phyloP scores from a whole-genome alignment of 2,113 vertebrate species.

The Psammodynastes pulverulentus region DNA sequence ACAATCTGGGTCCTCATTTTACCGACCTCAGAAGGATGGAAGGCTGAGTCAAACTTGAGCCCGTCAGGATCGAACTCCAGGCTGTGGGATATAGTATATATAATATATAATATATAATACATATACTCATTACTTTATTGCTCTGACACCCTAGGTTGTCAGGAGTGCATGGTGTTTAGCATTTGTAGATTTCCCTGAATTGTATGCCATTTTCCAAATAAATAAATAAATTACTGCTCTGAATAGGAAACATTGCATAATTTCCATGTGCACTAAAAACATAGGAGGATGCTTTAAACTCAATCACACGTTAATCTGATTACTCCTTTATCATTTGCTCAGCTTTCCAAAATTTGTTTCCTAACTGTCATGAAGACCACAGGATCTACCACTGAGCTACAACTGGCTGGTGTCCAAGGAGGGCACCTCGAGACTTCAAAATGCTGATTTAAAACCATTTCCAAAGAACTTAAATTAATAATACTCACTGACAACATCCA shows the following conservation, averaged over 20 bases:
- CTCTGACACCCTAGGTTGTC: not conserved
- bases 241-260: not conserved
- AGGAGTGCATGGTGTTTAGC: not conserved
- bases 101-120: not conserved
- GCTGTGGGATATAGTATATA: too few relatives aligned
- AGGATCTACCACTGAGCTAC: not conserved
- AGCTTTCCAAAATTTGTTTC: not conserved
- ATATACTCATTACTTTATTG: not conserved
- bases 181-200: not conserved
- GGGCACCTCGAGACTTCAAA: not conserved
- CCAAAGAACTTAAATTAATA: not conserved
- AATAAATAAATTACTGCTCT: accelerated
- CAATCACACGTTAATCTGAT: not conserved
- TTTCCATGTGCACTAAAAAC: not conserved
- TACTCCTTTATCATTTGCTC: not conserved
- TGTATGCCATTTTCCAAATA: not conserved
- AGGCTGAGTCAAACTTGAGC: too few relatives aligned
- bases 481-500: not conserved
- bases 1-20: too few relatives aligned
- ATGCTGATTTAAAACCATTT: not conserved
- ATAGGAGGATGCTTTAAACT: not conserved
- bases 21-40: too few relatives aligned
- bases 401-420: not conserved
- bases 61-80: too few relatives aligned
- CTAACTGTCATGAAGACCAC: not conserved